Percentiles rank a stretch among this genome's conserved stretches.
These are phyloP conservation scores for Dryobota labecula DNA, from an alignment of 2,888 invertebrate species.

Conservation along the genomic window DNA sequence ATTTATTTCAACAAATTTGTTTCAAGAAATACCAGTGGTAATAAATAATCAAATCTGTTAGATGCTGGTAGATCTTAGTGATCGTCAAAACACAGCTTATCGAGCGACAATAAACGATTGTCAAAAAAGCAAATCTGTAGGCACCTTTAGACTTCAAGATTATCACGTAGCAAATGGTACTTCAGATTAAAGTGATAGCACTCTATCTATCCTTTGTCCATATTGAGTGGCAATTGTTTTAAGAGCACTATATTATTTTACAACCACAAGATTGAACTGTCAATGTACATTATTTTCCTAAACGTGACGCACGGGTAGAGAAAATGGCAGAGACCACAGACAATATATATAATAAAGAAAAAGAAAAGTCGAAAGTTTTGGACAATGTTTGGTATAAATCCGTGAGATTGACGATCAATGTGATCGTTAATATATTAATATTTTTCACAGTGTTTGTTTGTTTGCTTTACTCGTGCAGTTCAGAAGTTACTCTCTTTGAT, in stretches of 20 bases:
- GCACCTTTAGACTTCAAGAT: conserved; percentile 4
- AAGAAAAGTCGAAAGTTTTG: conserved; percentile 17
- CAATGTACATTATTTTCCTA: neutral
- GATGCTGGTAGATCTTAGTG: too few species aligned
- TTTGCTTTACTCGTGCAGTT: conserved; percentile 67
- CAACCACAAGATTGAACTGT: neutral
- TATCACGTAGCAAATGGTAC: conserved; percentile 29
- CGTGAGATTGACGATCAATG: conserved; percentile 65
- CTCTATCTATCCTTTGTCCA: conserved; percentile 14
- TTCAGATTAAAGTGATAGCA: conserved; percentile 42
- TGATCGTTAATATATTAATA: conserved; percentile 69
- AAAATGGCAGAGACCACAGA: conserved; percentile 55
- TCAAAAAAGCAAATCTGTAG: neutral
- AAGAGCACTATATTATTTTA: conserved; percentile 12
- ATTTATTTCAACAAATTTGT: too few species aligned
- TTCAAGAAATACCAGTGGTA: too few species aligned
- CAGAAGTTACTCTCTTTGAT: conserved; percentile 58
- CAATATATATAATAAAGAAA: conserved; percentile 19
- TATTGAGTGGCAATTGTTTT: conserved; percentile 10
- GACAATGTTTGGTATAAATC: conserved; percentile 63
- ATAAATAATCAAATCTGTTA: too few species aligned
- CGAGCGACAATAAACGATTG: too few species aligned
- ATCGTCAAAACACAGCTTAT: neutral
- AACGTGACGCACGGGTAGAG: conserved; percentile 7
- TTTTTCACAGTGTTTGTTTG: conserved; percentile 70